Conservation (phyloP, 2,797 vertebrate species). For the Psittacula derbiana region DNA sequence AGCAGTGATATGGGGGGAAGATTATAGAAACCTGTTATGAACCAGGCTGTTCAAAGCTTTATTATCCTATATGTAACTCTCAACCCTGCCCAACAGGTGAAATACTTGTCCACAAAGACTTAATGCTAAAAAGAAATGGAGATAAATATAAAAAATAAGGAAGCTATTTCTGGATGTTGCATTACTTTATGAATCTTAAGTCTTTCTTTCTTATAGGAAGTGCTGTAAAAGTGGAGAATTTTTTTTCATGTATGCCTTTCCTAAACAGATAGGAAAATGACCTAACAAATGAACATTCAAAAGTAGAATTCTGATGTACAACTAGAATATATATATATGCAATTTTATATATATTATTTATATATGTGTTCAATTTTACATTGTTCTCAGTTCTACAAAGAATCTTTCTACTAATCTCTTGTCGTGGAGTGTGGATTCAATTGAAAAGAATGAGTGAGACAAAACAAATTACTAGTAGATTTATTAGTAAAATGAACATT, state of each 20-base stretch:
- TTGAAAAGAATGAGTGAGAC: not conserved
- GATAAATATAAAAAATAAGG: not conserved
- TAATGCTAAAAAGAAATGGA: not conserved
- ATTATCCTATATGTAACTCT: not conserved
- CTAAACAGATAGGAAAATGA: not conserved
- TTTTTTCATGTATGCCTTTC: rapidly evolving
- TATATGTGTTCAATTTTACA: not conserved
- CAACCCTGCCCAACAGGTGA: not conserved
- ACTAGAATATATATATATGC: not conserved
- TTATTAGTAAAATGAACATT: not conserved
- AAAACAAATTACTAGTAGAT: not conserved
- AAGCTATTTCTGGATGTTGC: not conserved
- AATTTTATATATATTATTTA: not conserved
- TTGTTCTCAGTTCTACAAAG: not conserved
- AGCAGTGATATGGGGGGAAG: not conserved
- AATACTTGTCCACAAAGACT: not conserved
- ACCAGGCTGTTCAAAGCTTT: not conserved
- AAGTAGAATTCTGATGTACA: not conserved
- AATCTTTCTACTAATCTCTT: not conserved
- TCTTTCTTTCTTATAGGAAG: not conserved
- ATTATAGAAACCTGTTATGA: not conserved
- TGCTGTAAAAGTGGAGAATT: not conserved
- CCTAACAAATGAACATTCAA: not conserved
- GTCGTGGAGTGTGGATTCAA: not conserved
- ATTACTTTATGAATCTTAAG: not conserved